Evolutionary conservation across 1,140 invertebrate species (phyloP).

Genomic region (Parapsyche elsis): DNA sequence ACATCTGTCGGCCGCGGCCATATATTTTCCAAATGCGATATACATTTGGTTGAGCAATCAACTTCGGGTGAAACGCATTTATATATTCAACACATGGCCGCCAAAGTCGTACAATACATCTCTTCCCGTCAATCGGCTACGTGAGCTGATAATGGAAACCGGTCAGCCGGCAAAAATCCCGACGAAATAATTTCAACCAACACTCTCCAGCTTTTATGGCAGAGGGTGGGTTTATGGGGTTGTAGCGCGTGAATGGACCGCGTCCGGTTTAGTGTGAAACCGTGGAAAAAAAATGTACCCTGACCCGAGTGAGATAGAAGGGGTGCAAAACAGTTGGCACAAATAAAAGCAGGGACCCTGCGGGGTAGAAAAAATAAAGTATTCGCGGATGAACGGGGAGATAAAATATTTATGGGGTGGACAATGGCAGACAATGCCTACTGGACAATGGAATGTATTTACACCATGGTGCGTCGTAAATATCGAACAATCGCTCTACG

Average conservation of each 20-base stretch:
- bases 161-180: constrained; percentile 9
- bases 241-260: neutral
- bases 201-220: too few relatives aligned
- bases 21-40: too few relatives aligned
- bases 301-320: neutral
- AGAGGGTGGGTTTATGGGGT: neutral
- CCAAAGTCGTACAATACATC: constrained; percentile 10
- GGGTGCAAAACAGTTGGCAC: constrained; percentile 6
- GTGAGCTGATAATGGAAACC: constrained; percentile 33
- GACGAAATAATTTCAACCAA: constrained; percentile 25
- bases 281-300: neutral
- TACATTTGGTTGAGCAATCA: too few relatives aligned
- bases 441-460: too few relatives aligned
- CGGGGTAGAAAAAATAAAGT: neutral
- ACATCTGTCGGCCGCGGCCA: too few relatives aligned
- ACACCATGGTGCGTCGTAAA: too few relatives aligned
- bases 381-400: constrained; percentile 3
- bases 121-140: constrained; percentile 31
- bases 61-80: neutral
- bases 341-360: neutral
- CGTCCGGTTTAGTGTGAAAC: constrained; percentile 5
- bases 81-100: neutral
- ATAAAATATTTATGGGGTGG: constrained; percentile 24
- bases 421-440: neutral
- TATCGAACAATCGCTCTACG: too few relatives aligned